phyloP scores from a whole-genome alignment of 2,797 vertebrate species.

The Luscinia megarhynchos region DNA sequence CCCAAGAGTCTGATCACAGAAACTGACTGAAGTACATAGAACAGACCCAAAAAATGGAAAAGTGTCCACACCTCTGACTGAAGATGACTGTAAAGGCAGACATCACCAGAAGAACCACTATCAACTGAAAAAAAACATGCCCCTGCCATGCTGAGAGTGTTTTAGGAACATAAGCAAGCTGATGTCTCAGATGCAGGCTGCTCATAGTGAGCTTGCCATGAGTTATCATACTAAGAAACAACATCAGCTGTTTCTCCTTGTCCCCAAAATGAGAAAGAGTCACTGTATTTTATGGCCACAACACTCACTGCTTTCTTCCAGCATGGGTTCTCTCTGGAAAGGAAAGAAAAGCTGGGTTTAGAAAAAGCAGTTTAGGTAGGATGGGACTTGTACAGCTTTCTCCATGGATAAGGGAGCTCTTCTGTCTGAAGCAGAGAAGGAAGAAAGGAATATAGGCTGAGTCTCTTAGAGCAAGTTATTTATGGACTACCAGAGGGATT shows the following conservation, averaged over 20 bases:
- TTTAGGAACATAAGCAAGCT: neutral
- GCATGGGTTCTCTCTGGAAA: neutral
- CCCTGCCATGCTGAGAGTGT: neutral
- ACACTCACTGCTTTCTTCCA: neutral
- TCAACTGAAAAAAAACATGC: accelerated
- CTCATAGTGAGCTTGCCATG: neutral
- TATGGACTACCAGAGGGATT: neutral
- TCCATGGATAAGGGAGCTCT: neutral
- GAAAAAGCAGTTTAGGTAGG: neutral
- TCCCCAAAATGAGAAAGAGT: neutral
- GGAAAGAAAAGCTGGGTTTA: neutral
- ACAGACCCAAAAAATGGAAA: neutral
- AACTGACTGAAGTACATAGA: neutral
- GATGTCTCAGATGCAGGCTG: neutral
- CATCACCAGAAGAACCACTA: neutral
- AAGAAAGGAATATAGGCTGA: neutral
- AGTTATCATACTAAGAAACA: neutral
- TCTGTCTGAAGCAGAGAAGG: neutral
- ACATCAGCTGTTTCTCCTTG: neutral
- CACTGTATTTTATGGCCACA: neutral
- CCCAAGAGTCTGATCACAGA: neutral
- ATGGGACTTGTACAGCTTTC: neutral
- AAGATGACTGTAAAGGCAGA: neutral
- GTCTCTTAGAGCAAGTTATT: neutral
- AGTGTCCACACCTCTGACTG: neutral